A percentile compares a stretch with the other conserved stretches of the same genome.
Conservation (phyloP, 1,140 invertebrate species). For the Stegodyphus dumicola region DNA sequence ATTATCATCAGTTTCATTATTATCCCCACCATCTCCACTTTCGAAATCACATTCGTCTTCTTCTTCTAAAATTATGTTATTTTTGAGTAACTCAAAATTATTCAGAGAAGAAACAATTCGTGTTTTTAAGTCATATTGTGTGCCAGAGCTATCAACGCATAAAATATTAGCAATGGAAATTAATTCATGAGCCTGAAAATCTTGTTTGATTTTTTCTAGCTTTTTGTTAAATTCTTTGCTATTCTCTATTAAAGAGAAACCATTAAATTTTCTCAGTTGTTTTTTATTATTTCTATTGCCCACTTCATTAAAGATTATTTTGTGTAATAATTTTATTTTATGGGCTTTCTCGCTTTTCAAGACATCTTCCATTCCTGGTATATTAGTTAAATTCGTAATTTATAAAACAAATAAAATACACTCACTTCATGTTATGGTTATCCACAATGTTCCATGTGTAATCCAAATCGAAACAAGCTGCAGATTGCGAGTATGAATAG, state of each 20-base stretch:
- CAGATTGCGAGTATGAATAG: background rate
- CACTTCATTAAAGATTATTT: background rate
- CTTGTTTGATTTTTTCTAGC: background rate
- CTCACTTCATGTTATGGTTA: background rate
- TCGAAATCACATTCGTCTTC: background rate
- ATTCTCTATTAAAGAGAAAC: background rate
- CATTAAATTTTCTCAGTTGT: background rate
- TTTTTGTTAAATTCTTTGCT: background rate
- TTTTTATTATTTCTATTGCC: background rate
- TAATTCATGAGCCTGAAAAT: background rate
- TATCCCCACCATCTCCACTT: background rate
- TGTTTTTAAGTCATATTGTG: background rate
- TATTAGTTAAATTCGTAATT: background rate
- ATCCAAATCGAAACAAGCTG: background rate
- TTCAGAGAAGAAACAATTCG: background rate
- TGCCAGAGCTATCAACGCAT: background rate
- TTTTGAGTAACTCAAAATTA: background rate
- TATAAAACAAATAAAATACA: background rate
- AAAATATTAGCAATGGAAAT: background rate
- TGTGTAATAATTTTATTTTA: background rate
- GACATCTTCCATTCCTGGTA: background rate
- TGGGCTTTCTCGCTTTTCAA: background rate
- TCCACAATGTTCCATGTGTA: background rate
- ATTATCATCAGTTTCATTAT: background rate
- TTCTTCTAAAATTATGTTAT: background rate